These are phyloP conservation scores for Barnardius zonarius DNA, from an alignment of 2,113 vertebrate species.

Conservation along the genomic window DNA sequence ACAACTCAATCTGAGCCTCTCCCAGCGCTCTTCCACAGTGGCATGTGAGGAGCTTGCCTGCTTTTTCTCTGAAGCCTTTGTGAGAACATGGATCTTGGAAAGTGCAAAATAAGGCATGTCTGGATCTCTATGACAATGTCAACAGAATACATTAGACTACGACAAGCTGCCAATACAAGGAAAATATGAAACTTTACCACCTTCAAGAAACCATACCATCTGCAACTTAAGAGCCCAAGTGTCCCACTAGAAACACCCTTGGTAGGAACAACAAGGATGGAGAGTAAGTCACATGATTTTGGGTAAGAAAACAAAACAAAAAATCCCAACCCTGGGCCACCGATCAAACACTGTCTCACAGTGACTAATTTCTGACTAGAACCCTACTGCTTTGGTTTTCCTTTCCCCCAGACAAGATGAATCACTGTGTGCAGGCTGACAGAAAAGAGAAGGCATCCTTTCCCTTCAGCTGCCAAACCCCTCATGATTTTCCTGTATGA, in stretches of 20 bases:
- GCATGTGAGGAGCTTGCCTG: not conserved
- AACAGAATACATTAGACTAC: not conserved
- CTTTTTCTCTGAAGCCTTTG: not conserved
- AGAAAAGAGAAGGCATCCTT: constrained; percentile 41
- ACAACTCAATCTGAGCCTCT: not conserved
- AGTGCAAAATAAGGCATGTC: not conserved
- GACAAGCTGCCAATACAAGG: not conserved
- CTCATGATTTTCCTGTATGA: constrained; percentile 22
- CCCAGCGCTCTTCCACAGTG: not conserved
- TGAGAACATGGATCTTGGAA: not conserved
- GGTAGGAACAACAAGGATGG: not conserved
- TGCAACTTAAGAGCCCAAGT: not conserved
- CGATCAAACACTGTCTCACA: not conserved
- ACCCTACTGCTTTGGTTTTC: constrained; percentile 52
- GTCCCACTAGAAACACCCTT: not conserved
- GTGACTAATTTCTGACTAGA: constrained; percentile 55
- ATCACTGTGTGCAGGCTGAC: constrained; percentile 23
- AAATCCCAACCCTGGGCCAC: not conserved
- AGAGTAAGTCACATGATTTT: constrained; percentile 1
- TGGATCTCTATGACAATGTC: not conserved
- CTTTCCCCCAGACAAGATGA: constrained; percentile 57
- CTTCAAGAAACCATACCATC: not conserved
- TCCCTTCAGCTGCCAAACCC: constrained; percentile 35
- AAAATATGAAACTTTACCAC: not conserved
- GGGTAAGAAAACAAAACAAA: constrained; percentile 52